Conservation (phyloP, 2,113 vertebrate genomes). For the Calidris pugnax region DNA sequence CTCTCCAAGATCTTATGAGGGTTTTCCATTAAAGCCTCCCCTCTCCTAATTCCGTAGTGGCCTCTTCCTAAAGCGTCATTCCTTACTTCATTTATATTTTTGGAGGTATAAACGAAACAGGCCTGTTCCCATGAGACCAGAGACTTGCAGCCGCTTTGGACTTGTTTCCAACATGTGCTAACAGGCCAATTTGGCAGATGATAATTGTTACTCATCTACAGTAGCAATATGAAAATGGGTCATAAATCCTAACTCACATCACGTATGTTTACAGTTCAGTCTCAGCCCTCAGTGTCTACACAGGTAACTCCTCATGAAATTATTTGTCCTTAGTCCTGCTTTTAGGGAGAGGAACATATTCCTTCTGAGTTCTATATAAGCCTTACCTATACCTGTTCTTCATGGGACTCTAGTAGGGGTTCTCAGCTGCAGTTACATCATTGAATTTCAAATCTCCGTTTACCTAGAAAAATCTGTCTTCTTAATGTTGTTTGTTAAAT, state of each 20-base stretch:
- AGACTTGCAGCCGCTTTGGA: not conserved
- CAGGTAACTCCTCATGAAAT: not conserved
- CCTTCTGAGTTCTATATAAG: not conserved
- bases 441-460: not conserved
- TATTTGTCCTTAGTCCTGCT: not conserved
- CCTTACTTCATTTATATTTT: not conserved
- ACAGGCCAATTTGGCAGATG: not conserved
- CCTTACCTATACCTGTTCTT: not conserved
- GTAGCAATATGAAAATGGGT: not conserved
- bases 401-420: accelerated
- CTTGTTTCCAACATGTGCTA: not conserved
- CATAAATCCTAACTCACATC: not conserved
- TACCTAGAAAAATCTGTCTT: not conserved
- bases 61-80: not conserved
- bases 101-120: not conserved
- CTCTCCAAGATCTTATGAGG: not conserved
- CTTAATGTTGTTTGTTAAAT: not conserved
- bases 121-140: not conserved
- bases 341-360: not conserved
- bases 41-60: not conserved
- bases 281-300: not conserved
- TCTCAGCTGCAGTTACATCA: not conserved
- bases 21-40: not conserved
- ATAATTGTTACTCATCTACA: not conserved
- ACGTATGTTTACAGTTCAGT: not conserved